These are phyloP conservation scores for Gymnodraco acuticeps DNA, from an alignment of 2,797 vertebrate genomes.

Conservation along the genomic window DNA sequence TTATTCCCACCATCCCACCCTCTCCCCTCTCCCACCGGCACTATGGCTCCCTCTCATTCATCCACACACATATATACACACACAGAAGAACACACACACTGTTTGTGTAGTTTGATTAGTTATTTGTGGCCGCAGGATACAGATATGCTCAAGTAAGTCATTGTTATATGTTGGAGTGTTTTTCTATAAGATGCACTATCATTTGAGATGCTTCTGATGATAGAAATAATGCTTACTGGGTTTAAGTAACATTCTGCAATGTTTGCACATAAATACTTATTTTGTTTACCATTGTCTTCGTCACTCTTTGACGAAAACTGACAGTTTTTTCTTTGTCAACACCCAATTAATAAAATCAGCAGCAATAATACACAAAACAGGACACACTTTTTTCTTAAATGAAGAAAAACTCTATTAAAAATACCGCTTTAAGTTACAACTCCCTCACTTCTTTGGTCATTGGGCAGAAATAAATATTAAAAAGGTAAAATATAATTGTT, in stretches of 20 bases:
- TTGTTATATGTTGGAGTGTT: constrained; percentile 53
- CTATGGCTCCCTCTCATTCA: constrained; percentile 37
- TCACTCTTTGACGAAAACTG: neutral
- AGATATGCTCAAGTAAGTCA: constrained; percentile 48
- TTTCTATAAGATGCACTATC: constrained; percentile 27
- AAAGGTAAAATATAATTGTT: neutral
- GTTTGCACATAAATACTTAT: constrained; percentile 31
- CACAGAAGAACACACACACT: neutral
- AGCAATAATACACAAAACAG: too few relatives aligned
- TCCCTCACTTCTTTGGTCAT: neutral
- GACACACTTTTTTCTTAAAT: neutral
- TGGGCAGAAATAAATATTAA: neutral
- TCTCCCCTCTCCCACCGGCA: constrained; percentile 49
- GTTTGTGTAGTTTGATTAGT: constrained; percentile 73
- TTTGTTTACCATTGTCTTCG: neutral
- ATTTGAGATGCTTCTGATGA: constrained; percentile 40
- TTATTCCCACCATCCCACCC: constrained; percentile 52
- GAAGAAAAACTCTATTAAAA: neutral
- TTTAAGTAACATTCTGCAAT: constrained; percentile 31
- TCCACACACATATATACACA: constrained; percentile 17
- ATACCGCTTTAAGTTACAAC: neutral
- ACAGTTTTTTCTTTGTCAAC: neutral
- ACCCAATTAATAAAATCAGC: neutral
- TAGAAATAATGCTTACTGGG: constrained; percentile 26
- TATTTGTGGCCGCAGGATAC: constrained; percentile 47